Conservation (phyloP, 2,113 vertebrate genomes). For the Percina caprodes region DNA sequence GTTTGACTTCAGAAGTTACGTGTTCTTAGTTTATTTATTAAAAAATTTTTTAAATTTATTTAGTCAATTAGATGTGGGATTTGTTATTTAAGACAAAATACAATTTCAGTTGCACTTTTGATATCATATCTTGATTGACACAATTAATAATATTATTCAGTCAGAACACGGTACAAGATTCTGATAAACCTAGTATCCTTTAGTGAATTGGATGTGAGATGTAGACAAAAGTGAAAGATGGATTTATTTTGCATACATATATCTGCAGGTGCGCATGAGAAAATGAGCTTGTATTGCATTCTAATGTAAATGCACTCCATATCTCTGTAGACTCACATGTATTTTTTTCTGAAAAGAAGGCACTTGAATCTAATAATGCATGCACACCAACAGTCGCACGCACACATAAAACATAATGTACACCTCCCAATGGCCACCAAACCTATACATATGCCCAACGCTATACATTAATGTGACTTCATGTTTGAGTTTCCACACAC, state of each 20-base stretch:
- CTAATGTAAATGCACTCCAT: neutral
- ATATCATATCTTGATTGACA: no score
- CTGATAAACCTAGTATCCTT: neutral
- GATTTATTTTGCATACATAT: neutral
- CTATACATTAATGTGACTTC: conserved; percentile 47
- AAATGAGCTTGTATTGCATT: neutral
- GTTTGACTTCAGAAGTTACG: no score
- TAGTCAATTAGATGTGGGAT: no score
- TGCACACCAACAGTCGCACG: neutral
- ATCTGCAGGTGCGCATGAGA: neutral
- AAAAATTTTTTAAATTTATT: no score
- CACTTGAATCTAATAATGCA: conserved; percentile 23
- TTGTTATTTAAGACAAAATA: no score
- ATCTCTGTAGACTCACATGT: neutral
- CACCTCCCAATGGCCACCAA: neutral
- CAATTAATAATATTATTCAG: no score
- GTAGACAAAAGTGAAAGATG: conserved; percentile 11
- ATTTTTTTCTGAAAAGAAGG: conserved; percentile 17
- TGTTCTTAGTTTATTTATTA: no score
- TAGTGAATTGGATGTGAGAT: neutral
- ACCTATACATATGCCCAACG: neutral
- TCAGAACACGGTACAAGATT: no score
- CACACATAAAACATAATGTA: conserved; percentile 7
- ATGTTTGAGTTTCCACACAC: conserved; percentile 42
- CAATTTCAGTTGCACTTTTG: no score